Evolutionary conservation across 2,888 invertebrate genomes (phyloP), one percentile per base, ranked within the genome.

Genomic region (Cinara cedri): DNA sequence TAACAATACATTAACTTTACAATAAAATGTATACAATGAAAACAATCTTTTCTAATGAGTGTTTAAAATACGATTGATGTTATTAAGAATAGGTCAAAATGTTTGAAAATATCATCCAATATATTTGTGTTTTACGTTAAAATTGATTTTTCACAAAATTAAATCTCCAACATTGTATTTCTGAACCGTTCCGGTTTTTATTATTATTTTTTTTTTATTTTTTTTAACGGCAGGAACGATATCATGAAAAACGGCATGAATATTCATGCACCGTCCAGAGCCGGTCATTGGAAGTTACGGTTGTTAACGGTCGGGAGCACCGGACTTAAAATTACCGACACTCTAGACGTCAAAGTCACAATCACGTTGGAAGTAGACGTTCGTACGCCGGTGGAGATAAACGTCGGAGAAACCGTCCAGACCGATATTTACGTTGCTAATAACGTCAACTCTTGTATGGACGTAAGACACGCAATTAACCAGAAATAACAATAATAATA

Each of bases 401-500:
- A 89, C 82, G 90, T 90, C 13, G 88, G 90, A 0, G 91, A 91
- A 84, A 89, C 90, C 0, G 87, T 90, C 0, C 90, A 91, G 84
- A 89, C 90, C n/a, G 90, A 90, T 83, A 90, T 91, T 82, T 90
- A 90, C 85, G 90, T 91, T 81, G 90, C 89, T 0, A 91, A 90
- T 83, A 90, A 90, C 82, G 88, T 90, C 83, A 90, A 90, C 84
- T 89, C 90, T 81, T 91, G 91, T 85, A 90, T 91, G 88, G 91
- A 91, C 84, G 91, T 91, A 84, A 90, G 72, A 16, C 16, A 19
- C 13, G 19, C 54, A 54, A 26, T 26, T 24, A 16, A 26, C n/a
- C n/a, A 26, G 16, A 3, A 60, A 26, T 26, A 0, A 0, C 24
- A 16, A 51, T 14, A n/a, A 34, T 68, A 55, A 49, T n/a, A n/a